A percentile compares a stretch with the other conserved stretches of the same genome.
Evolutionary conservation across 2,797 vertebrate genomes (phyloP).

Genomic region (Anas georgica): DNA sequence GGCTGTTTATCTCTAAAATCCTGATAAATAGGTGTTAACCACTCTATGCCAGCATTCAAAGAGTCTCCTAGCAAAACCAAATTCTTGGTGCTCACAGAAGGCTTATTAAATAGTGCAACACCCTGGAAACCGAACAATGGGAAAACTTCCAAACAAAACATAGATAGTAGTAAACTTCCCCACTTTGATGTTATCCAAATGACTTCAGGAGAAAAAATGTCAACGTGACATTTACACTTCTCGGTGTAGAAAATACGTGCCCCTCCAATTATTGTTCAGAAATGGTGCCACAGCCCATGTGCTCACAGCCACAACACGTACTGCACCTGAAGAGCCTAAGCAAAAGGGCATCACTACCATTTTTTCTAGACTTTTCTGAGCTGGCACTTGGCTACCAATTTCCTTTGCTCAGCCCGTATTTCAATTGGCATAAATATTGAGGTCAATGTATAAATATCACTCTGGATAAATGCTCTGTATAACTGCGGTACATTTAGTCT

Average conservation of each 20-base stretch:
- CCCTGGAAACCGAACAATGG: background rate
- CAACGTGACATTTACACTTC: background rate
- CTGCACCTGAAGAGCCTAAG: background rate
- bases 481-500: background rate
- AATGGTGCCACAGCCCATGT: background rate
- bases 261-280: background rate
- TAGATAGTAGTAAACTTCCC: background rate
- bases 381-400: background rate
- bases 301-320: fast-evolving
- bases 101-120: background rate
- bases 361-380: background rate
- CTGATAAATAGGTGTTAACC: background rate
- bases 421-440: background rate
- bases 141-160: background rate
- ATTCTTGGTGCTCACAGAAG: background rate
- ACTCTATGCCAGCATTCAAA: background rate
- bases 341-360: background rate
- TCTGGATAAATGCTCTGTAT: background rate
- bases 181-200: background rate
- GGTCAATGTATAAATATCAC: background rate
- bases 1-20: background rate
- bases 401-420: background rate
- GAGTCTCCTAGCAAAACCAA: background rate
- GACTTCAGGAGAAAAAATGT: background rate
- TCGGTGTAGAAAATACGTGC: background rate